phyloP scores from a whole-genome alignment of 2,888 invertebrate species.

The Resseliella maxima region DNA sequence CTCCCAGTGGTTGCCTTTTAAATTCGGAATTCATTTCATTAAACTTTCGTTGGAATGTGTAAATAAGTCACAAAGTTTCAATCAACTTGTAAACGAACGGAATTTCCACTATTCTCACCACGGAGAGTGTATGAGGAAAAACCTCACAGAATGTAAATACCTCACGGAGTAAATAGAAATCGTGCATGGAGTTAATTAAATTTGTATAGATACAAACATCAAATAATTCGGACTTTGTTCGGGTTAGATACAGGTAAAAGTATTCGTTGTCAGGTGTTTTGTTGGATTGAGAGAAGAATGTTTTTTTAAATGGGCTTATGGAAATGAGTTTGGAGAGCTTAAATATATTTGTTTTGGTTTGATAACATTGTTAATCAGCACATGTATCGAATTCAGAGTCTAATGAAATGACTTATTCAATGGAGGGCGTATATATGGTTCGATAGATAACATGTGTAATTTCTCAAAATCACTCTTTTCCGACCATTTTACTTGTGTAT shows the following conservation, averaged over 20 bases:
- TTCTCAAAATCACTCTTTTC: not conserved
- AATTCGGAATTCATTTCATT: not conserved
- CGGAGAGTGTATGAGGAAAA: not conserved
- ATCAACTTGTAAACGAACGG: not conserved
- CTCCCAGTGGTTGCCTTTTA: not conserved
- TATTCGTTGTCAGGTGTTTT: not conserved
- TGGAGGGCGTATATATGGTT: not conserved
- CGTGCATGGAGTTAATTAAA: constrained; percentile 22
- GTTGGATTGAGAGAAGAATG: not conserved
- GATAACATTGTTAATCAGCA: not conserved
- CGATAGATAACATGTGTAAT: constrained; percentile 5
- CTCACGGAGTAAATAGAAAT: not conserved
- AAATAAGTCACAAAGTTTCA: not conserved
- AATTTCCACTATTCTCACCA: not conserved
- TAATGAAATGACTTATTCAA: not conserved
- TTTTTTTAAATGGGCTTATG: not conserved
- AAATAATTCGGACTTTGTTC: not conserved
- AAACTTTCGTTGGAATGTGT: not conserved
- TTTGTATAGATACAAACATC: not conserved
- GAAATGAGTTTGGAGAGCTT: not conserved
- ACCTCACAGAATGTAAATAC: not conserved
- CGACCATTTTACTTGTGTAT: not conserved
- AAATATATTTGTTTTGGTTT: constrained; percentile 3
- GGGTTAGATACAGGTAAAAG: constrained; percentile 14
- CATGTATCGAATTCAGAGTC: not conserved